Evolutionary conservation across 2,888 invertebrate species (phyloP).

Genomic region (Amblyjoppa proteus): DNA sequence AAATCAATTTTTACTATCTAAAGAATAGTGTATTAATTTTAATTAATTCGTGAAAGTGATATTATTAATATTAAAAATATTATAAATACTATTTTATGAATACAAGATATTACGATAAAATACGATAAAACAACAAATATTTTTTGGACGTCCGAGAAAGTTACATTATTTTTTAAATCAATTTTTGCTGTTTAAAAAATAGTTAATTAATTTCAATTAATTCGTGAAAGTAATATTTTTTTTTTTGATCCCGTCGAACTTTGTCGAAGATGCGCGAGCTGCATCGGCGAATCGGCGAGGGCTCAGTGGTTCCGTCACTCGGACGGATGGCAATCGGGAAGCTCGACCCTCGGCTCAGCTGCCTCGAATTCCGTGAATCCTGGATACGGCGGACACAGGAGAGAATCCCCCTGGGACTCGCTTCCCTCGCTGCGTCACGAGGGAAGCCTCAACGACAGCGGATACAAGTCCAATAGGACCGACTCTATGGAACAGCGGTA

Average conservation of each 20-base stretch:
- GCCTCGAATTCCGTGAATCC: constrained; percentile 83
- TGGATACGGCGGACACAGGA: constrained; percentile 87
- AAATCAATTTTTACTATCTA: too few relatives aligned
- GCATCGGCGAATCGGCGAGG: constrained; percentile 95
- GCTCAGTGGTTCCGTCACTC: constrained; percentile 96
- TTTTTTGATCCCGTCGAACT: constrained; percentile 33
- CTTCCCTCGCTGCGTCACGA: constrained; percentile 94
- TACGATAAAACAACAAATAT: too few relatives aligned
- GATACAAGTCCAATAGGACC: constrained; percentile 93
- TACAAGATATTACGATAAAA: too few relatives aligned
- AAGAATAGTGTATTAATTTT: too few relatives aligned
- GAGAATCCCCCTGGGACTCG: constrained; percentile 94
- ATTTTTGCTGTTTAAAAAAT: too few relatives aligned
- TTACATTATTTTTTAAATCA: too few relatives aligned
- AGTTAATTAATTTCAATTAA: too few relatives aligned
- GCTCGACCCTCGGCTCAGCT: constrained; percentile 89
- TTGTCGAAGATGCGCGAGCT: constrained; percentile 90
- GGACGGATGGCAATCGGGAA: constrained; percentile 94
- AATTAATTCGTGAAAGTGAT: not conserved
- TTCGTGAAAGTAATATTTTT: not conserved
- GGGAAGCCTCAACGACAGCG: constrained; percentile 94
- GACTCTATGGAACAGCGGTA: constrained; percentile 96
- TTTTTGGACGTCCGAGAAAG: too few relatives aligned
- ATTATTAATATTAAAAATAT: not conserved
- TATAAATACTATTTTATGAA: too few relatives aligned